phyloP scores from a whole-genome alignment of 2,113 vertebrate species.

The Azemiops feae region DNA sequence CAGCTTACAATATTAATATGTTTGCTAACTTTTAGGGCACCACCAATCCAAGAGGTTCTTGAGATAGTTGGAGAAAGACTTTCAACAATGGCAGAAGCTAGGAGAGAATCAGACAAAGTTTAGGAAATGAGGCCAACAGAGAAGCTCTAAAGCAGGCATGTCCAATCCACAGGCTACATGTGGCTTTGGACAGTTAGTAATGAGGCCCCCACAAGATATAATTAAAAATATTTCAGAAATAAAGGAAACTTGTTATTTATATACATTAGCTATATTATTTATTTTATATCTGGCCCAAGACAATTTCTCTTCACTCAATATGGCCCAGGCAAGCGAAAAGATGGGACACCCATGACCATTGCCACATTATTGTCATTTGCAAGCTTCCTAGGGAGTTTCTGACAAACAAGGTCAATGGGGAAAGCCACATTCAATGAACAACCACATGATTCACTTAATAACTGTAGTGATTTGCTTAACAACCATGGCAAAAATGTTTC shows the following conservation, averaged over 20 bases:
- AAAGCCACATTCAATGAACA: too few species aligned
- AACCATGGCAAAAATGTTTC: too few species aligned
- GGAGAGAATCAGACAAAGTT: not conserved
- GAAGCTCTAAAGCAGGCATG: not conserved
- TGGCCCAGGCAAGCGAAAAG: too few species aligned
- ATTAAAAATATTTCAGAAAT: too few species aligned
- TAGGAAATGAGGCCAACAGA: not conserved
- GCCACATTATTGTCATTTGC: not conserved
- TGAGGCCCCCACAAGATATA: too few species aligned
- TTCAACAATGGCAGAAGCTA: not conserved
- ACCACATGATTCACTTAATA: not conserved
- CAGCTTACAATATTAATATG: not conserved
- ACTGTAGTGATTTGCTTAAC: not conserved
- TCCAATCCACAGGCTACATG: too few species aligned
- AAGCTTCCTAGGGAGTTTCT: not conserved
- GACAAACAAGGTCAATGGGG: too few species aligned
- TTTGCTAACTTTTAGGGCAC: not conserved
- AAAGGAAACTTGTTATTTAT: too few species aligned
- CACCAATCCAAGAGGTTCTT: not conserved
- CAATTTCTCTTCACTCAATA: too few species aligned
- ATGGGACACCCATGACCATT: not conserved
- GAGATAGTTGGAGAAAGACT: not conserved
- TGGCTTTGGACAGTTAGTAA: too few species aligned
- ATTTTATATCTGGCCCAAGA: too few species aligned
- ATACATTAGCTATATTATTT: too few species aligned